These are phyloP conservation scores for Equus quagga DNA, from an alignment of 2,113 vertebrate genomes.

Conservation along the genomic window DNA sequence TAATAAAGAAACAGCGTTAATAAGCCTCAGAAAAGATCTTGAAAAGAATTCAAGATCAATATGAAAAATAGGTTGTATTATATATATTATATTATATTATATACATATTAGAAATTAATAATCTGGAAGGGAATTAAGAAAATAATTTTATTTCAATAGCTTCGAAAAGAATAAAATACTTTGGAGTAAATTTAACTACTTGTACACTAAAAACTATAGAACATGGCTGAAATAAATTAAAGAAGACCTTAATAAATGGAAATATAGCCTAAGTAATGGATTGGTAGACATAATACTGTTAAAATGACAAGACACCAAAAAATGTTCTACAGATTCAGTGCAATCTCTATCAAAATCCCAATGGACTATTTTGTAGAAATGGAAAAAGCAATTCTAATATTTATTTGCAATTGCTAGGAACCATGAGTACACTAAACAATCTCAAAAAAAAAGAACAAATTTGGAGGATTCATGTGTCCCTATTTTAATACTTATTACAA, in stretches of 20 bases:
- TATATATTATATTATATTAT: too few species aligned
- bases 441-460: not conserved
- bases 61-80: not conserved
- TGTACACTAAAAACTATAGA: not conserved
- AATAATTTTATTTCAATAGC: not conserved
- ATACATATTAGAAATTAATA: not conserved
- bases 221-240: not conserved
- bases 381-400: not conserved
- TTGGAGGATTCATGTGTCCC: not conserved
- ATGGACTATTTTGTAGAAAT: not conserved
- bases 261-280: not conserved
- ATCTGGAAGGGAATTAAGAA: not conserved
- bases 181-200: not conserved
- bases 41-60: not conserved
- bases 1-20: not conserved
- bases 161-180: not conserved
- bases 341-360: not conserved
- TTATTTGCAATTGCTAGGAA: not conserved
- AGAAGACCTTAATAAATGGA: not conserved
- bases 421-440: not conserved
- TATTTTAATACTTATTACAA: not conserved
- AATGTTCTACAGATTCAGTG: not conserved
- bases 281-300: not conserved
- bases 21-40: not conserved
- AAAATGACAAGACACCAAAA: not conserved